Evolutionary conservation across 2,888 invertebrate genomes (phyloP).

Genomic region (Zygaena filipendulae): DNA sequence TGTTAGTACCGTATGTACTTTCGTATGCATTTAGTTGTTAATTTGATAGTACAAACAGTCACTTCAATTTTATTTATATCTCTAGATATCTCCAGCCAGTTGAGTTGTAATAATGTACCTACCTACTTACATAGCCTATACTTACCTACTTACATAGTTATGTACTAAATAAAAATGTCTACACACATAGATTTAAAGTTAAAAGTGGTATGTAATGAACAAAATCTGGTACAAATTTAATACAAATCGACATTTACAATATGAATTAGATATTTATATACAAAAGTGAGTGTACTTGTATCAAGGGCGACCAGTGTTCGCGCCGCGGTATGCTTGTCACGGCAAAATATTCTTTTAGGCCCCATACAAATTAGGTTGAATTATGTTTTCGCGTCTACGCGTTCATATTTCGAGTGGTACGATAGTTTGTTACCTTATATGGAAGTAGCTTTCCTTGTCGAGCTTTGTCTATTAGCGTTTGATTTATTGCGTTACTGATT

Average conservation of each 20-base stretch:
- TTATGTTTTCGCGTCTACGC: constrained; percentile 7
- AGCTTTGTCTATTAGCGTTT: constrained; percentile 17
- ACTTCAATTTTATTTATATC: too few species aligned
- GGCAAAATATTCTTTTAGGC: constrained; percentile 17
- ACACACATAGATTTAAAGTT: constrained; percentile 4
- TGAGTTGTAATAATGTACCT: too few species aligned
- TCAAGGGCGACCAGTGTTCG: constrained; percentile 20
- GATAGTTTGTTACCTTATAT: constrained; percentile 10
- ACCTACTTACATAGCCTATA: too few species aligned
- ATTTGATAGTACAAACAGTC: too few species aligned
- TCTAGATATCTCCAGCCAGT: too few species aligned
- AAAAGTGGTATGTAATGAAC: too few species aligned
- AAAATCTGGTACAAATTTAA: too few species aligned
- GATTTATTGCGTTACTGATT: too few species aligned
- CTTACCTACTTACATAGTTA: too few species aligned
- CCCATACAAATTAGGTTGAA: constrained; percentile 12
- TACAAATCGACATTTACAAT: constrained; percentile 17
- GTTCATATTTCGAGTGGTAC: constrained; percentile 5
- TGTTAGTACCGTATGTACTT: too few species aligned
- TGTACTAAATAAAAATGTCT: too few species aligned
- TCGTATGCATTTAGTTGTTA: too few species aligned
- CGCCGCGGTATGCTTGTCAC: constrained; percentile 14
- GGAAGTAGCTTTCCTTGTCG: constrained; percentile 20
- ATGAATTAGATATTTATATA: constrained; percentile 8
- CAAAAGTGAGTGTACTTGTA: constrained; percentile 24